Evolutionary conservation across 2,113 vertebrate genomes (phyloP), one percentile per base, ranked within the genome.

Genomic region (Semicossyphus pulcher): DNA sequence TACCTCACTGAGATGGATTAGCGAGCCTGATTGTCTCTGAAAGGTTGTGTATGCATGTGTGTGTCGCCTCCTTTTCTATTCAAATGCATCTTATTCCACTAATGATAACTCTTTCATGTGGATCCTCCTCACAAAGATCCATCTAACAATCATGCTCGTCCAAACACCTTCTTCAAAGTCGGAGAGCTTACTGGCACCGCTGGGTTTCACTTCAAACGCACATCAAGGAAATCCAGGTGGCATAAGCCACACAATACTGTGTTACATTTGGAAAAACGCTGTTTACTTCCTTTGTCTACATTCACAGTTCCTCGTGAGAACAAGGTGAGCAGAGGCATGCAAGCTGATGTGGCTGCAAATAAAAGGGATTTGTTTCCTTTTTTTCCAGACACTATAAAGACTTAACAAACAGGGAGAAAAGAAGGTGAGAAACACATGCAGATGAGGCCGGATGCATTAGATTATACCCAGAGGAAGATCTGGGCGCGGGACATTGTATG

Each of bases 1-100:
- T 57, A 72, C 48, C 59, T 78, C 56, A 57, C 69, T 5, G 53
- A 76, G 69, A 88, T 49, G 52, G 74, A 85, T 86, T 80, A 81
- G 56, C 49, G 41, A 28, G 34, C 20, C 7, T 23, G 37, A 48
- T 66, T 65, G 62, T 69, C 65, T 80, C 74, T 78, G 42, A 32
- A 59, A 52, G 72, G 66, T 4, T 29, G 32, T 14, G 26, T 32
- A 32, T 51, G 51, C 45, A 54, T 45, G 47, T 44, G 5, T 26
- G 39, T 69, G 49, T 29, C 34, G 28, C 39, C 42, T 51, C 25
- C 3, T 49, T 61, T 61, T 68, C 52, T 59, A 47, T 67, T 53
- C 71, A 78, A 62, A 69, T 56, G 39, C 36, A 28, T 67, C 37
- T 71, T 39, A 73, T 73, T 86, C 64, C 36, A 52, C 77, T 76